Evolutionary conservation across 2,888 invertebrate species (phyloP).

Genomic region (Mechanitis messenoides): DNA sequence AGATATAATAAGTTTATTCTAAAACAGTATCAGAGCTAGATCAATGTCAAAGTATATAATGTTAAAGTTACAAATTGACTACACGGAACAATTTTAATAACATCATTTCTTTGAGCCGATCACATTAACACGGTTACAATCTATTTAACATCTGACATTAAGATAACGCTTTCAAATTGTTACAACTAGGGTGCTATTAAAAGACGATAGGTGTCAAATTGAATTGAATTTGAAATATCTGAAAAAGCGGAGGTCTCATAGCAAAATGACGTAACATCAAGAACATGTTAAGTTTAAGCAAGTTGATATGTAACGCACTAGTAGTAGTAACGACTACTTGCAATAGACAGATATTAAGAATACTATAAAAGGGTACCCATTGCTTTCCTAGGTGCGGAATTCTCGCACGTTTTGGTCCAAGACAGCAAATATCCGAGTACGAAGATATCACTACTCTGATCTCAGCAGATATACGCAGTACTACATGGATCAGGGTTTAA

Average conservation of each 20-base stretch:
- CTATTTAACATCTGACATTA: constrained; percentile 11
- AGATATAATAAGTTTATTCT: constrained; percentile 70
- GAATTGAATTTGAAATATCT: constrained; percentile 25
- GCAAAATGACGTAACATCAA: constrained; percentile 15
- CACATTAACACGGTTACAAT: constrained; percentile 21
- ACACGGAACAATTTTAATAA: constrained; percentile 50
- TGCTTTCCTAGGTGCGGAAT: not conserved
- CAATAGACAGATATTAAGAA: constrained; percentile 4
- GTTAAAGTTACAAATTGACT: constrained; percentile 58
- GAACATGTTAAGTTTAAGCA: constrained; percentile 31
- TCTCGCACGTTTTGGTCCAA: not conserved
- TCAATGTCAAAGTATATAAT: constrained; percentile 55
- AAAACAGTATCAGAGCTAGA: constrained; percentile 66
- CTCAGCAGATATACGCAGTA: not conserved
- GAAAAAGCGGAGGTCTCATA: constrained; percentile 14
- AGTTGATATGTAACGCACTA: constrained; percentile 51
- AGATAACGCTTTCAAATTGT: constrained; percentile 33
- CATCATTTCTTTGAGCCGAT: constrained; percentile 42
- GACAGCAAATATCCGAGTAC: constrained; percentile 1
- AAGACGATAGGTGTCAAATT: constrained; percentile 34
- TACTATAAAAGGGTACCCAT: constrained; percentile 6
- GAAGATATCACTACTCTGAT: not conserved
- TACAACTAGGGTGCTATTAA: constrained; percentile 60
- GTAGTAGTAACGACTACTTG: constrained; percentile 7
- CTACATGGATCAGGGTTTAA: too few species aligned